Evolutionary conservation across 2,888 invertebrate genomes (phyloP), one percentile per base, ranked within the genome.

Genomic region (Eurytoma adleriae): DNA sequence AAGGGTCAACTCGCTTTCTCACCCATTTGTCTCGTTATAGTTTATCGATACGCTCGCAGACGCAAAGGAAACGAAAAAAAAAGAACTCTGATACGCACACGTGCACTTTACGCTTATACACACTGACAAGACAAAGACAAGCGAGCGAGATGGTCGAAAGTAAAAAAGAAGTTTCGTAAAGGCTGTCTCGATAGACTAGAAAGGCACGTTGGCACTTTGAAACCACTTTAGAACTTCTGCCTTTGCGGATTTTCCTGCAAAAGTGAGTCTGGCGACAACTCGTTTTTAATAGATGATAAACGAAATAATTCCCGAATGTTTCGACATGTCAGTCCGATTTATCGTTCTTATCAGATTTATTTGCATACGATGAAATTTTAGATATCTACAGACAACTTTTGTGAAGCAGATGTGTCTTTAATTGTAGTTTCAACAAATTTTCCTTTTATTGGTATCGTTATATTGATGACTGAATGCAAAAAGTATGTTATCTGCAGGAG

Each of bases 1-100:
- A 77, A 76, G 69, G 79, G 74, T 77, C 77, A 68, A 72, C 66
- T 78, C 69, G 80, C 84, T 86, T 86, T 85, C 85, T 87, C 86
- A 88, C 87, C 87, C 87, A 88, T 89, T 88, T 89, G 89, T 88
- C 89, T 88, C 86, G 86, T 89, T 89, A 88, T 86, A 88, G 86
- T 88, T 89, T 89, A 88, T 87, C 88, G 89, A 88, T 87, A 87
- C 84, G 79, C 84, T 82, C 80, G 56, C 75, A 81, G 72, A 81
- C 81, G 79, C 78, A 79, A 66, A 66, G 57, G 77, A 68, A 73
- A 54, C 52, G 61, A 56, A 64, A 62, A 66, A 73, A 40, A 75
- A 20, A 62, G 48, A 68, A 76, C 69, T 79, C 75, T 75, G 70
- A 67, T n/a, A 66, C 18, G 66, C 66, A 69, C n/a, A 27, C 48